Conservation (phyloP, 2,113 vertebrate species). For the Equus quagga region DNA sequence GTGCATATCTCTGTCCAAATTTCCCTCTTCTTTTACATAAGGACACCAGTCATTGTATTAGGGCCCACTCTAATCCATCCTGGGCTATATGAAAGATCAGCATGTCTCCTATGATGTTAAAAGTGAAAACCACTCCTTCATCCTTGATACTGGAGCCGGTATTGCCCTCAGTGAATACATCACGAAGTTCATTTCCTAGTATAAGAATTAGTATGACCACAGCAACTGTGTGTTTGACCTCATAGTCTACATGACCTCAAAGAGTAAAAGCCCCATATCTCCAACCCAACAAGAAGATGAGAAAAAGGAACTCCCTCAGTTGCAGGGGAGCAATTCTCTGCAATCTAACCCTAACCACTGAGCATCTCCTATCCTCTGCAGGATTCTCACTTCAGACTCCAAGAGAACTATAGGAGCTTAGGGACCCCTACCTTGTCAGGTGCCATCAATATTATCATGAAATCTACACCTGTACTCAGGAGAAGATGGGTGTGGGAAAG, state of each 20-base stretch:
- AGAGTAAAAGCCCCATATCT: not conserved
- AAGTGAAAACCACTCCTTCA: not conserved
- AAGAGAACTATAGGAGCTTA: not conserved
- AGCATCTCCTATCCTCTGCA: not conserved
- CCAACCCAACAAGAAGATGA: not conserved
- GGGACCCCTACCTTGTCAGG: not conserved
- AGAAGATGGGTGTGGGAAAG: not conserved
- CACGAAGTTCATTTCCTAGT: not conserved
- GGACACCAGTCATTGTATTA: not conserved
- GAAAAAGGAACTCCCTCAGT: not conserved
- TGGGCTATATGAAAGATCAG: not conserved
- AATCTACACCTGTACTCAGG: not conserved
- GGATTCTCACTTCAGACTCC: not conserved
- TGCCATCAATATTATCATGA: not conserved
- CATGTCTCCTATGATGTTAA: not conserved
- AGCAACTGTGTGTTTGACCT: not conserved
- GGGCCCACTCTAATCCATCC: not conserved
- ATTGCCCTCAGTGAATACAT: not conserved
- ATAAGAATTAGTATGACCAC: not conserved
- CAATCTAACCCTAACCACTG: not conserved
- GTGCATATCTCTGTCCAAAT: not conserved
- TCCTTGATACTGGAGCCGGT: not conserved
- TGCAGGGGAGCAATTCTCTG: not conserved
- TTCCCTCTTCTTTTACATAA: not conserved
- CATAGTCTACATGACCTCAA: not conserved